Evolutionary conservation across 2,113 vertebrate species (phyloP), one percentile per base, ranked within the genome.

Genomic region (Microcebus tavaratra): DNA sequence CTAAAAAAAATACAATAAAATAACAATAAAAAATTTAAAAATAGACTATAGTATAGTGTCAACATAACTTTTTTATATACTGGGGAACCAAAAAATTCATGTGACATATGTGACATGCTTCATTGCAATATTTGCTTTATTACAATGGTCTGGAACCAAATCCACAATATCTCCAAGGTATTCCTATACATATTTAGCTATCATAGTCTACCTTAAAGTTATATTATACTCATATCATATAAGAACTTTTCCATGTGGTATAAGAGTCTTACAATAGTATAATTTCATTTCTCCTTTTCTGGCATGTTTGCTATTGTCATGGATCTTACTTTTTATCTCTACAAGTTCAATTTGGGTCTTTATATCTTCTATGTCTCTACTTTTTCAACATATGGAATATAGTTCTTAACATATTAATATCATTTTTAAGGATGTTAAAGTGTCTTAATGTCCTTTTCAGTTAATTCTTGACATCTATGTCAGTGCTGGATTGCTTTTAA

Each of bases 241-340:
- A 91, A 63, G 63, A 72, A 36, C 5, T 4, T 80, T 80, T 55
- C 20, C 0, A 17, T 48, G 7, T 85, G 48, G 15, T 61, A 18
- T 72, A 95, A 53, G 63, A 86, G 45, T 5, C 29, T 80, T 80
- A 86, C 25, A 85, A 79, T 70, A 63, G 73, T 53, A 79, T 80
- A 61, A 21, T 82, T 92, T 73, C 12, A 83, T 53, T 80, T 63
- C 50, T 63, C 11, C n/a, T 8, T 31, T 87, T 72, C 17, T 80
- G 55, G 21, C 8, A 25, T 14, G 53, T 53, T 73, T 45, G 29
- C 2, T 91, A 23, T 36, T 72, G 29, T 53, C 29, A 55, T 25
- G 17, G n/a, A 91, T 42, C 85, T 80, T 94, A 84, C 50, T 90
- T 94, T 87, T 87, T 29, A 87, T 73, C 23, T 87, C 21, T 73